phyloP scores from a whole-genome alignment of 2,888 invertebrate species.

The Epiblema foenella region DNA sequence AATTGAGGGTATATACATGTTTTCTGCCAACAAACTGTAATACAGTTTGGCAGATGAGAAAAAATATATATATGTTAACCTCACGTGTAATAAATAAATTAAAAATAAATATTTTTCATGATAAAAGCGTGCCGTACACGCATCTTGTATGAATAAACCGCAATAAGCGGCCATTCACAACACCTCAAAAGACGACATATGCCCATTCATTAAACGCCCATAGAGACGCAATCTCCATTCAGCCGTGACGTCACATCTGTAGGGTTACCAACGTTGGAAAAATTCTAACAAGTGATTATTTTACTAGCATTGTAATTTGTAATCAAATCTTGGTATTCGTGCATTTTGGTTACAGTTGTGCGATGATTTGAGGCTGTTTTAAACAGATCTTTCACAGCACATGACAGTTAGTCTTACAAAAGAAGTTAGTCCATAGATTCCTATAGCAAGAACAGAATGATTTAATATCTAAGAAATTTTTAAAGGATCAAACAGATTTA shows the following conservation, averaged over 20 bases:
- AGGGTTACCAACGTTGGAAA: not conserved
- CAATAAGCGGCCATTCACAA: constrained; percentile 1
- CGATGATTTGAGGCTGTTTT: no score
- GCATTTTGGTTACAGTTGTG: no score
- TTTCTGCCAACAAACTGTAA: no score
- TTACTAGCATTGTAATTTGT: not conserved
- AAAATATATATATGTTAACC: no score
- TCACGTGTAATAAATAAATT: no score
- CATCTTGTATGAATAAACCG: not conserved
- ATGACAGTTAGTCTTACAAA: no score
- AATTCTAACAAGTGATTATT: not conserved
- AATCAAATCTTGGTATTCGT: not conserved
- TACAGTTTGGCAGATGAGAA: no score
- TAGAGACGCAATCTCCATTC: constrained; percentile 1
- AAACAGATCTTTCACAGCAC: no score
- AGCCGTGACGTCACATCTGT: not conserved
- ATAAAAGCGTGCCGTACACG: not conserved
- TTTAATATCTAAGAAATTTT: not conserved
- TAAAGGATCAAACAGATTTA: no score
- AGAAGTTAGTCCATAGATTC: no score
- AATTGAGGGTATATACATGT: no score
- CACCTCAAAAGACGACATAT: constrained; percentile 20
- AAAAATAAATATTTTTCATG: no score
- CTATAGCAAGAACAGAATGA: not conserved
- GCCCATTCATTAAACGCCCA: constrained; percentile 15